Conservation (phyloP, 2,888 invertebrate species). For the Apotomis betuletana region DNA sequence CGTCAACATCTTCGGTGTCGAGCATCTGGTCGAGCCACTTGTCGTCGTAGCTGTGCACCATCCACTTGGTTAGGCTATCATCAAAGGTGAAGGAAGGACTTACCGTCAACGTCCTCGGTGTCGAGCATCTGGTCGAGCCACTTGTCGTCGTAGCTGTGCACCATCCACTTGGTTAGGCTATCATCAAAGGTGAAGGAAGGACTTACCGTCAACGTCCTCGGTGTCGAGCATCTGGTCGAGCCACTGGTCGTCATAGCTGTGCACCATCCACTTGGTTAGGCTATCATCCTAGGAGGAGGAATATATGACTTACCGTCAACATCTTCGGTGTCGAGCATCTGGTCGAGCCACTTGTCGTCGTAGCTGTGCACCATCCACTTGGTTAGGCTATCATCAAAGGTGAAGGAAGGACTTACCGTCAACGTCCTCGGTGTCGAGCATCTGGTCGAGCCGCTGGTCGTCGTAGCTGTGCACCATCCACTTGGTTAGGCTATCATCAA, state of each 20-base stretch:
- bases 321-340: conserved; percentile 90
- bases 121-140: conserved; percentile 90
- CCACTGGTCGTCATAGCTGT: conserved; percentile 90
- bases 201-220: conserved; percentile 83
- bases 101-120: conserved; percentile 91
- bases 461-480: conserved; percentile 90
- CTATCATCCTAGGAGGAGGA: no score
- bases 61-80: conserved; percentile 45
- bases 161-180: conserved; percentile 68
- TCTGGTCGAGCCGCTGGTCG: conserved; percentile 89
- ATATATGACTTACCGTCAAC: conserved; percentile 85
- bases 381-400: no score
- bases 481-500: neutral
- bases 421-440: conserved; percentile 90
- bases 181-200: no score
- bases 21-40: conserved; percentile 90
- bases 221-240: conserved; percentile 90
- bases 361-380: conserved; percentile 87
- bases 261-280: conserved; percentile 80
- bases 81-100: no score
- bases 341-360: conserved; percentile 90
- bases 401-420: conserved; percentile 83
- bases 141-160: conserved; percentile 90
- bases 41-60: conserved; percentile 91
- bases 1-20: conserved; percentile 86